Percentiles rank a stretch among this genome's conserved stretches.
These are phyloP conservation scores for Xiphias gladius DNA, from an alignment of 2,113 vertebrate species.

Conservation along the genomic window DNA sequence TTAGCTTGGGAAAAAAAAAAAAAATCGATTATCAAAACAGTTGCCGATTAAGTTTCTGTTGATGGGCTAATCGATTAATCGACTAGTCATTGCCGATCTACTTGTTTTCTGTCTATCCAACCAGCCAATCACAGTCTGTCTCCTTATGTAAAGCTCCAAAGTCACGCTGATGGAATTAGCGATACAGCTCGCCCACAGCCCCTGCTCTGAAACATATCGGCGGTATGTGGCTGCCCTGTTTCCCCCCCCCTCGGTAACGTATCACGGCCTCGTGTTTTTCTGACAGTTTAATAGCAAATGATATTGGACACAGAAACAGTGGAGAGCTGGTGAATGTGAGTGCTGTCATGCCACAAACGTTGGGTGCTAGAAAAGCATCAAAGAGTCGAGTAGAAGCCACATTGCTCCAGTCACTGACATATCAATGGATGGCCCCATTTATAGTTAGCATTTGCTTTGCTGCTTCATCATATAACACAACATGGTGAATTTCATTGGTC, in stretches of 20 bases:
- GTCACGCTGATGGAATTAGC: conserved; percentile 57
- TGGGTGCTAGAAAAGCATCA: conserved; percentile 71
- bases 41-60: background rate
- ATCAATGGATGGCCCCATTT: conserved; percentile 65
- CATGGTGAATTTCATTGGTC: conserved; percentile 67
- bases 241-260: conserved; percentile 58
- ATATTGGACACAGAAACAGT: conserved; percentile 73
- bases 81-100: background rate
- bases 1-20: too few relatives aligned
- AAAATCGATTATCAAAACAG: background rate
- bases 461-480: conserved; percentile 74
- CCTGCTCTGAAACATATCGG: conserved; percentile 34
- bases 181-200: conserved; percentile 38
- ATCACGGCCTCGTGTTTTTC: conserved; percentile 70
- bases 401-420: conserved; percentile 52
- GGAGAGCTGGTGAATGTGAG: conserved; percentile 59
- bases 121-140: background rate
- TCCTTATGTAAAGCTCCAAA: conserved; percentile 7
- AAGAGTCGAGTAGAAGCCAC: conserved; percentile 63
- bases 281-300: conserved; percentile 79
- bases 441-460: conserved; percentile 69
- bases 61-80: background rate
- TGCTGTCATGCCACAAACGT: conserved; percentile 72
- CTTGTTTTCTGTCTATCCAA: background rate
- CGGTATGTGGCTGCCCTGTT: conserved; percentile 32